phyloP scores from a whole-genome alignment of 2,888 invertebrate genomes.

The Epistrophe grossulariae region DNA sequence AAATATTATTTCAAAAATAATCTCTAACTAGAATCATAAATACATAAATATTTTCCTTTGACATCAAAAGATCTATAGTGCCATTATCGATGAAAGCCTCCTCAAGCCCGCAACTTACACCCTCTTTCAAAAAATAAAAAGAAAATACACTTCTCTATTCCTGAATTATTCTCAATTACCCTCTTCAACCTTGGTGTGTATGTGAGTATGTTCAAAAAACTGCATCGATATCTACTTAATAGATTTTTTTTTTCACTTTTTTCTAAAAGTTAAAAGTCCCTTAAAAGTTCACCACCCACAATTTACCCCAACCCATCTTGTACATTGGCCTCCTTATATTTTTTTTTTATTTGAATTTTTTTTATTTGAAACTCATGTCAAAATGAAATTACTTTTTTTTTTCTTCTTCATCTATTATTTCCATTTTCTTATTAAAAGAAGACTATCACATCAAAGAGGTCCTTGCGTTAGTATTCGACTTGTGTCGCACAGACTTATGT shows the following conservation, averaged over 20 bases:
- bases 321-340: neutral
- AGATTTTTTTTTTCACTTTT: slow-evolving; percentile 51
- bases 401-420: slow-evolving; percentile 22
- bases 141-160: slow-evolving; percentile 3
- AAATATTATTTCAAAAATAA: neutral
- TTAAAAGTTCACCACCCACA: slow-evolving; percentile 20
- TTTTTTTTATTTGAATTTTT: slow-evolving; percentile 16
- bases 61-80: slow-evolving; percentile 10
- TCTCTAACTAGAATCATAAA: neutral
- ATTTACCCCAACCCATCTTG: neutral
- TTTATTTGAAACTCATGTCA: slow-evolving; percentile 18
- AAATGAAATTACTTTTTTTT: slow-evolving; percentile 8
- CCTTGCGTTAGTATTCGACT: slow-evolving; percentile 47
- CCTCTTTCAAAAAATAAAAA: neutral
- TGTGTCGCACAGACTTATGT: slow-evolving; percentile 37
- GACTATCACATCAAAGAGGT: slow-evolving; percentile 46
- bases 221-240: slow-evolving; percentile 71
- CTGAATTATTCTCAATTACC: slow-evolving; percentile 37
- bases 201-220: slow-evolving; percentile 1
- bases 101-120: slow-evolving; percentile 2
- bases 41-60: slow-evolving; percentile 18
- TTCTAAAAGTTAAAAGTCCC: slow-evolving; percentile 23
- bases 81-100: slow-evolving; percentile 15
- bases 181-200: slow-evolving; percentile 8
- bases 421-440: slow-evolving; percentile 51